Evolutionary conservation across 2,888 invertebrate species (phyloP).

Genomic region (Euproctis similis): DNA sequence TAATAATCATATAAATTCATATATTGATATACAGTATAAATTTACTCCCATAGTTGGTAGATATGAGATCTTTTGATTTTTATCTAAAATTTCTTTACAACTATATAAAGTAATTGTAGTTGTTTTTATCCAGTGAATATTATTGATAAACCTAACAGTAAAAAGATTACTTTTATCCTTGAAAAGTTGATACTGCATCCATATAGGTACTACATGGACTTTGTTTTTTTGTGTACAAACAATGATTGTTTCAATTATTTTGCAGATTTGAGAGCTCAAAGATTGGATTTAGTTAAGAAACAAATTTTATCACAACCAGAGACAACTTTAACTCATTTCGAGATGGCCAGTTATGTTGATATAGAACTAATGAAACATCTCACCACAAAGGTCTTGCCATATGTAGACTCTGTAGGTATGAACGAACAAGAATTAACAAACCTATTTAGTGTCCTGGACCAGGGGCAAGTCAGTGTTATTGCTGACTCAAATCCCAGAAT

Average conservation of each 20-base stretch:
- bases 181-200: too few species aligned
- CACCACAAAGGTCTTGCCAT: slow-evolving; percentile 80
- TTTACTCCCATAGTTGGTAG: too few species aligned
- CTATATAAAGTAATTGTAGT: too few species aligned
- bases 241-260: neutral
- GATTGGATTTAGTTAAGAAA: slow-evolving; percentile 78
- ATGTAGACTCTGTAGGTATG: slow-evolving; percentile 89
- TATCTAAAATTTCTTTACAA: too few species aligned
- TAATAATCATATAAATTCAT: slow-evolving; percentile 9
- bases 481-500: slow-evolving; percentile 87
- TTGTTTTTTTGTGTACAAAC: too few species aligned
- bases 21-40: too few species aligned
- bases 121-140: too few species aligned
- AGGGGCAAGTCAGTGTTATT: slow-evolving; percentile 82
- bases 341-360: slow-evolving; percentile 91
- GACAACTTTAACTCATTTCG: slow-evolving; percentile 84
- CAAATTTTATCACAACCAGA: slow-evolving; percentile 78
- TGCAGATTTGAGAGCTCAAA: slow-evolving; percentile 77
- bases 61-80: too few species aligned
- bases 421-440: slow-evolving; percentile 92
- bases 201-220: too few species aligned
- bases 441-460: slow-evolving; percentile 80
- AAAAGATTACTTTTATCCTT: too few species aligned
- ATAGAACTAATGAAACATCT: slow-evolving; percentile 80
- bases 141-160: too few species aligned